Conservation (phyloP, 2,888 invertebrate species). For the Drosophila paranaensis region DNA sequence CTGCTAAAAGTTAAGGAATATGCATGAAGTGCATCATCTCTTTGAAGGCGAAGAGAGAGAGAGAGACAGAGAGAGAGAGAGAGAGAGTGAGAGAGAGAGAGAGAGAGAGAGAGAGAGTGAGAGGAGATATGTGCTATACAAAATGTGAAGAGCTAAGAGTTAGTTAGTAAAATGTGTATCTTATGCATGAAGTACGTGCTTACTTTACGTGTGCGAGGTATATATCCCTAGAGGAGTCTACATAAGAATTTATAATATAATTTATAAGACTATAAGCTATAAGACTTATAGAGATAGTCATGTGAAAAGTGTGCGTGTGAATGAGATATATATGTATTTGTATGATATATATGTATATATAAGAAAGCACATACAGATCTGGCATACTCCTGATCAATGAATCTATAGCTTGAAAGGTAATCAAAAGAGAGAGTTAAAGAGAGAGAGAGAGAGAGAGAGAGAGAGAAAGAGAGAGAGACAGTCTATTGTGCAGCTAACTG, state of each 20-base stretch:
- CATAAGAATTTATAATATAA: not conserved
- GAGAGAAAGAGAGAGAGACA: not conserved
- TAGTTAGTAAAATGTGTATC: not conserved
- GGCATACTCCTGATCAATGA: not conserved
- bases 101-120: not conserved
- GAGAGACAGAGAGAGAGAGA: not conserved
- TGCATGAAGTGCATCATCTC: not conserved
- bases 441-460: not conserved
- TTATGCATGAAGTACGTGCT: no score
- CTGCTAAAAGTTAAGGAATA: not conserved
- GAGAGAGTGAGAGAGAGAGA: not conserved
- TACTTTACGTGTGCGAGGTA: not conserved
- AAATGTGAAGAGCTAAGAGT: not conserved
- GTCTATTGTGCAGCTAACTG: not conserved
- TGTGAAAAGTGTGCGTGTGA: no score
- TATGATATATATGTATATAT: no score
- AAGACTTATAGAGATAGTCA: not conserved
- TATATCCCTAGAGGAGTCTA: not conserved
- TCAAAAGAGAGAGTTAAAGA: no score
- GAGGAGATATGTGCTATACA: not conserved
- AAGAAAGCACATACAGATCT: not conserved
- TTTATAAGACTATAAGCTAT: not conserved
- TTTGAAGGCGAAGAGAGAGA: not conserved
- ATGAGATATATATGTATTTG: not conserved
- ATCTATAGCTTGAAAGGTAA: not conserved